Conservation (phyloP, 2,113 vertebrate genomes). For the Pseudonaja textilis region DNA sequence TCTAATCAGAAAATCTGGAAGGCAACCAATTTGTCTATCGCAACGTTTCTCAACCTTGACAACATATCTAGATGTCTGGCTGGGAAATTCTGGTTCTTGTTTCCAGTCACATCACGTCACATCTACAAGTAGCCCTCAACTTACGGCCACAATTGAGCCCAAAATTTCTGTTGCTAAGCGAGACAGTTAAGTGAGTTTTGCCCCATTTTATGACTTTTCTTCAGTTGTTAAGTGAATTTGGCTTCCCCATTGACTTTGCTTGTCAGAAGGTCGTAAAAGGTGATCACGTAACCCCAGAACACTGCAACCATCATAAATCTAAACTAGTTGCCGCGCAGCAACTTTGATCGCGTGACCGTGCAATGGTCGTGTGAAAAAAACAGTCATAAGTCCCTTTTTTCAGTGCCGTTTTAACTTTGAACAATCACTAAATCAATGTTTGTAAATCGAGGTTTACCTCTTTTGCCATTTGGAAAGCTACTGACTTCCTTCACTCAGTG, state of each 20-base stretch:
- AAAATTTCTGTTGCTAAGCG: background rate
- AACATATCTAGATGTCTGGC: background rate
- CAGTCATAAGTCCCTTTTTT: background rate
- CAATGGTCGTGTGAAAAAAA: background rate
- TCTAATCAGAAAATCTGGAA: background rate
- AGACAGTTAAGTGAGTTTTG: background rate
- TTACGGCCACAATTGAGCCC: background rate
- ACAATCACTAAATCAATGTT: background rate
- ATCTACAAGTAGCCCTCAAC: background rate
- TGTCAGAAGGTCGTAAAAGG: background rate
- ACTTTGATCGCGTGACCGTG: background rate
- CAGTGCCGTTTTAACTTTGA: background rate
- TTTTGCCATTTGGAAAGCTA: background rate
- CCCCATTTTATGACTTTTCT: background rate
- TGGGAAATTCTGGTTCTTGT: background rate
- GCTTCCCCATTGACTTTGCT: background rate
- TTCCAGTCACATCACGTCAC: background rate
- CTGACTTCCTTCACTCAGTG: background rate
- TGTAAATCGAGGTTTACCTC: background rate
- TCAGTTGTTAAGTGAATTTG: background rate
- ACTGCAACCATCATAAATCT: background rate
- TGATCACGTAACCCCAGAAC: background rate
- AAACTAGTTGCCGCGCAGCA: background rate
- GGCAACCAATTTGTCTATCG: background rate
- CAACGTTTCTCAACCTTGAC: background rate